Evolutionary conservation across 2,113 vertebrate genomes (phyloP).

Genomic region (Seriola aureovittata): DNA sequence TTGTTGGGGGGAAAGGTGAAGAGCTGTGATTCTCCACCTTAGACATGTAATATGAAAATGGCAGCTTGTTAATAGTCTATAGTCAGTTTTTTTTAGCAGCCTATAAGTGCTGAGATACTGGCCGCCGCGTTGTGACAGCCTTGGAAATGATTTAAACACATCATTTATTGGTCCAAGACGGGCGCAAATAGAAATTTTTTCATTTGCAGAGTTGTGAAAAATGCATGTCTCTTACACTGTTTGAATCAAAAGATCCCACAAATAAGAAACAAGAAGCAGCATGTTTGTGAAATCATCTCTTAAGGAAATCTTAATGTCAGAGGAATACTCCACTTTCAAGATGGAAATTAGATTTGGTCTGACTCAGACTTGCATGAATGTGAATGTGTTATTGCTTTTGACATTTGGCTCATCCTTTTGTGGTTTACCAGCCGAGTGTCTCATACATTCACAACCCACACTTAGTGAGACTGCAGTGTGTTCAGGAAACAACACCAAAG

Average conservation of each 20-base stretch:
- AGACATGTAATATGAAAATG: slow-evolving; percentile 59
- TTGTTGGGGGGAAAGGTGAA: slow-evolving; percentile 45
- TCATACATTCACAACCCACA: not conserved
- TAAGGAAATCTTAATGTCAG: slow-evolving; percentile 53
- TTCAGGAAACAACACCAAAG: not conserved
- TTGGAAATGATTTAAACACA: slow-evolving; percentile 47
- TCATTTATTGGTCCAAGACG: slow-evolving; percentile 54
- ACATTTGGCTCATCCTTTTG: slow-evolving; percentile 35
- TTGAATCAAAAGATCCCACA: slow-evolving; percentile 47
- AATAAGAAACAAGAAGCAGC: slow-evolving; percentile 47
- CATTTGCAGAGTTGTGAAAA: slow-evolving; percentile 31
- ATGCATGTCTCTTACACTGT: slow-evolving; percentile 20
- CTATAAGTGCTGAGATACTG: slow-evolving; percentile 32
- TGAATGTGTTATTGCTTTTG: slow-evolving; percentile 33
- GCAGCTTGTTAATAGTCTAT: slow-evolving; percentile 51
- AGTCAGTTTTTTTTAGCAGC: slow-evolving; percentile 22
- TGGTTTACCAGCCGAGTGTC: not conserved
- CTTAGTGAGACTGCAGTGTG: not conserved
- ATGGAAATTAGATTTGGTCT: slow-evolving; percentile 44
- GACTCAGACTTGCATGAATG: slow-evolving; percentile 13
- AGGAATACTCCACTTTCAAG: slow-evolving; percentile 36
- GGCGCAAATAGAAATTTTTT: slow-evolving; percentile 24
- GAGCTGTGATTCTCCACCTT: slow-evolving; percentile 38
- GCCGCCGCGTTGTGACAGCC: slow-evolving; percentile 45
- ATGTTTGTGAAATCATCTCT: slow-evolving; percentile 55